Evolutionary conservation across 1,140 invertebrate genomes (phyloP).

Genomic region (Frieseomelitta varia): DNA sequence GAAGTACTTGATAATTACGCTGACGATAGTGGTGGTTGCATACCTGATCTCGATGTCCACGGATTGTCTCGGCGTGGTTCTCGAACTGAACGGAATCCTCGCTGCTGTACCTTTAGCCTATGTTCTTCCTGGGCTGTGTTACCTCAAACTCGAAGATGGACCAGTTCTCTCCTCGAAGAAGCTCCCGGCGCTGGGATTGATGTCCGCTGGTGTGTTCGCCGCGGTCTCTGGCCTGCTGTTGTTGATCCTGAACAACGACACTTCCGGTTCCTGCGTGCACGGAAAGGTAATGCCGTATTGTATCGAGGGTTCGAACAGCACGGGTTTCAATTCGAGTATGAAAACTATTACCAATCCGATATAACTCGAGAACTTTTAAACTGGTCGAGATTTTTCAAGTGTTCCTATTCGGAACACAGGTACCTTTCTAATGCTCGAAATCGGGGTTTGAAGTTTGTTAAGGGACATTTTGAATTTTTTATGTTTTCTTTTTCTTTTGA

Average conservation of each 20-base stretch:
- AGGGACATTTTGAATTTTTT: neutral
- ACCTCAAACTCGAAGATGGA: conserved; percentile 90
- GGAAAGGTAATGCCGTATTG: conserved; percentile 86
- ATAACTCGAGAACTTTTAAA: neutral
- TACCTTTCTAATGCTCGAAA: neutral
- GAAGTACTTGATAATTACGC: conserved; percentile 86
- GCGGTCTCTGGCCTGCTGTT: conserved; percentile 85
- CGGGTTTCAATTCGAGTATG: neutral
- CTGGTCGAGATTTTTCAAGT: neutral
- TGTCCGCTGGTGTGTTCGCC: conserved; percentile 88
- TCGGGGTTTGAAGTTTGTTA: neutral
- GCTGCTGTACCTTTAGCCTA: conserved; percentile 93
- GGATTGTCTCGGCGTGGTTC: conserved; percentile 92
- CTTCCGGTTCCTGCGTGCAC: conserved; percentile 84
- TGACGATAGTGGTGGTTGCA: conserved; percentile 87
- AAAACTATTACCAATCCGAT: neutral
- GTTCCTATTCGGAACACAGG: neutral
- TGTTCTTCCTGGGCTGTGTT: conserved; percentile 91
- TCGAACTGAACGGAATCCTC: conserved; percentile 93
- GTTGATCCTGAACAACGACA: conserved; percentile 82
- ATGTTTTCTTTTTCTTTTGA: neutral
- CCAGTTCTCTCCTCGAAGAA: conserved; percentile 87
- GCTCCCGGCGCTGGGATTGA: conserved; percentile 87
- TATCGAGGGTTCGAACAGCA: conserved; percentile 36
- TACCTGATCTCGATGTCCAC: conserved; percentile 92